These are phyloP conservation scores for Drosophila sordidula DNA, from an alignment of 2,888 invertebrate genomes.

Conservation along the genomic window DNA sequence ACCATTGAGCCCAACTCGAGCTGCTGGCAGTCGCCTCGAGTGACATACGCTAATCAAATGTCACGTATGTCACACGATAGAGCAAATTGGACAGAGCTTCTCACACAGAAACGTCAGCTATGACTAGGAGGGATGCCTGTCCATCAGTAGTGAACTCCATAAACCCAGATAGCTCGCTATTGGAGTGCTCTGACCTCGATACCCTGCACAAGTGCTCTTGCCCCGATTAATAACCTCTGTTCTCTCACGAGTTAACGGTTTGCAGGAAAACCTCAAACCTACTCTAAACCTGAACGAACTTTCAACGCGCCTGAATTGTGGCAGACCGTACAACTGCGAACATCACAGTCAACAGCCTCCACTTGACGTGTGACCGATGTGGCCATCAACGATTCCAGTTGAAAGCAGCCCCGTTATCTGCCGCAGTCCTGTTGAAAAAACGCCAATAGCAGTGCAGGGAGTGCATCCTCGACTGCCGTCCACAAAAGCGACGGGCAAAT, in stretches of 20 bases:
- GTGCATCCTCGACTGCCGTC: slow-evolving; percentile 28
- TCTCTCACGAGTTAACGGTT: slow-evolving; percentile 1
- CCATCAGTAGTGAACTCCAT: slow-evolving; percentile 1
- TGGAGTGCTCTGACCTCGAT: background rate
- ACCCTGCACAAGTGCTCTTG: background rate
- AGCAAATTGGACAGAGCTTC: slow-evolving; percentile 17
- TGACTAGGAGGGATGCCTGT: background rate
- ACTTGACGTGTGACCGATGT: slow-evolving; percentile 76
- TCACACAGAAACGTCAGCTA: slow-evolving; percentile 3
- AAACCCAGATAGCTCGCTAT: background rate
- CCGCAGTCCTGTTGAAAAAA: slow-evolving; percentile 9
- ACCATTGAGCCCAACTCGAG: slow-evolving; percentile 19
- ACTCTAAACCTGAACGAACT: slow-evolving; percentile 8
- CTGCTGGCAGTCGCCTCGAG: too few relatives aligned
- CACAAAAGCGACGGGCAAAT: slow-evolving; percentile 39
- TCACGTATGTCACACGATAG: slow-evolving; percentile 42
- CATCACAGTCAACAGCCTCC: slow-evolving; percentile 55
- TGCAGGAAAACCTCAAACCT: slow-evolving; percentile 4
- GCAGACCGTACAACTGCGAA: slow-evolving; percentile 6
- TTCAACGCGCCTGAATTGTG: background rate
- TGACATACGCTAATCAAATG: slow-evolving; percentile 70
- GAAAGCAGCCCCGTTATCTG: slow-evolving; percentile 32
- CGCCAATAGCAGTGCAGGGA: slow-evolving; percentile 25
- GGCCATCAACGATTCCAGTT: slow-evolving; percentile 71
- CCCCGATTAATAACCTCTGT: background rate